A percentile compares a stretch with the other conserved stretches of the same genome.
Evolutionary conservation across 1,140 invertebrate species (phyloP).

Genomic region (Zaprionus nigranus): DNA sequence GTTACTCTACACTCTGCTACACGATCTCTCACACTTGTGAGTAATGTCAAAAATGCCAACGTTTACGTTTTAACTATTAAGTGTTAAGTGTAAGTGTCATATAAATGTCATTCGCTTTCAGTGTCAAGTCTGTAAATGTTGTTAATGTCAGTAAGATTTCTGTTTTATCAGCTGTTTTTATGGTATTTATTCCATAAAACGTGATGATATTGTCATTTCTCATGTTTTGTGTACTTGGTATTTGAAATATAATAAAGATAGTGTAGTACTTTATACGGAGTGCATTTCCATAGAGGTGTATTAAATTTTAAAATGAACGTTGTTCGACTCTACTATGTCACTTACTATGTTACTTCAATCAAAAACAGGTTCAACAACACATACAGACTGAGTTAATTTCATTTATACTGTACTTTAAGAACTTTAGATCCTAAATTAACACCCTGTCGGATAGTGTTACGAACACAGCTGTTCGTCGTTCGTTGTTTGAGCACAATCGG

Average conservation of each 20-base stretch:
- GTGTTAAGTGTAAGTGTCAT: slow-evolving; percentile 17
- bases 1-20: slow-evolving; percentile 37
- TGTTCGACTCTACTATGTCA: not conserved
- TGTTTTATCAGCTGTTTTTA: slow-evolving; percentile 48
- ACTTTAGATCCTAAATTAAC: no score
- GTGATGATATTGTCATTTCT: slow-evolving; percentile 7
- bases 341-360: no score
- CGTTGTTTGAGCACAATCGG: slow-evolving; percentile 10
- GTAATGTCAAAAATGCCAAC: slow-evolving; percentile 32
- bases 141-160: slow-evolving; percentile 16
- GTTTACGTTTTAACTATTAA: slow-evolving; percentile 35
- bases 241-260: not conserved
- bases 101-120: slow-evolving; percentile 44
- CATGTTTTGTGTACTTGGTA: no score
- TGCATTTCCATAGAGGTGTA: not conserved
- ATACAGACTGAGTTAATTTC: not conserved
- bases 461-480: slow-evolving; percentile 18
- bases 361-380: no score
- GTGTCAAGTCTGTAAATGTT: slow-evolving; percentile 42
- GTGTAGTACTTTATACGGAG: not conserved
- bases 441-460: slow-evolving; percentile 18
- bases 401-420: no score
- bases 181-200: not conserved
- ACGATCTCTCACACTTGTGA: not conserved
- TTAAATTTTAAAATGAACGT: not conserved